phyloP scores from a whole-genome alignment of 2,113 vertebrate species.

The Hemiprocne comata region DNA sequence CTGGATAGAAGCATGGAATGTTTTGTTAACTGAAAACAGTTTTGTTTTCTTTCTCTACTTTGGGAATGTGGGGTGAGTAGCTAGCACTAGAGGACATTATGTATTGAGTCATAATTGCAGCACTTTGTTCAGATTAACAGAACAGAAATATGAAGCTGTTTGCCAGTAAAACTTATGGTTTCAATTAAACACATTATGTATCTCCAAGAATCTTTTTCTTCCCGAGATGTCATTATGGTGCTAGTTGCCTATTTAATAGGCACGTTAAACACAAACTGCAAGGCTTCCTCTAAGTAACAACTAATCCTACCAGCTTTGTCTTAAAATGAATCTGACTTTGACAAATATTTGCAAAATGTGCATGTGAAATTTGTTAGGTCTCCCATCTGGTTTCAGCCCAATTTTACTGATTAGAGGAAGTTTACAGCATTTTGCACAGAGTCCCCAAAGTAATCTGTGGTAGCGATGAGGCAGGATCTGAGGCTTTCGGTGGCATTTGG shows the following conservation, averaged over 20 bases:
- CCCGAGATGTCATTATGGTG: background rate
- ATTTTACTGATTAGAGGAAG: background rate
- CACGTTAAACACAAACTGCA: background rate
- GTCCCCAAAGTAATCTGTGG: accelerated
- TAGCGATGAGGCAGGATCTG: background rate
- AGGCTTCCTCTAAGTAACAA: background rate
- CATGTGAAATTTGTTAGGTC: background rate
- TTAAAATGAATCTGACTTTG: background rate
- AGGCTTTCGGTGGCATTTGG: accelerated
- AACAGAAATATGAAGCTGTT: constrained; percentile 59
- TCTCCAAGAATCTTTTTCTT: background rate
- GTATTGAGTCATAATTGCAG: constrained; percentile 69
- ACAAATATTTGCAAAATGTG: background rate
- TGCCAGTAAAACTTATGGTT: constrained; percentile 52
- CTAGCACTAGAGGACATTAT: constrained; percentile 49
- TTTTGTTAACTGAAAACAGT: constrained; percentile 47
- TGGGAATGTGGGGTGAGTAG: background rate
- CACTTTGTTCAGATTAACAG: constrained; percentile 69
- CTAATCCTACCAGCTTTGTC: background rate
- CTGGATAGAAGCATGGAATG: constrained; percentile 74
- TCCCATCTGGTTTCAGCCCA: background rate
- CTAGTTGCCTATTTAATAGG: background rate
- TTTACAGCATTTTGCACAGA: background rate
- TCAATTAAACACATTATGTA: background rate
- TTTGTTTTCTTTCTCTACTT: constrained; percentile 38